Evolutionary conservation across 2,888 invertebrate genomes (phyloP), one percentile per base, ranked within the genome.

Genomic region (Tryphoninae sp.): DNA sequence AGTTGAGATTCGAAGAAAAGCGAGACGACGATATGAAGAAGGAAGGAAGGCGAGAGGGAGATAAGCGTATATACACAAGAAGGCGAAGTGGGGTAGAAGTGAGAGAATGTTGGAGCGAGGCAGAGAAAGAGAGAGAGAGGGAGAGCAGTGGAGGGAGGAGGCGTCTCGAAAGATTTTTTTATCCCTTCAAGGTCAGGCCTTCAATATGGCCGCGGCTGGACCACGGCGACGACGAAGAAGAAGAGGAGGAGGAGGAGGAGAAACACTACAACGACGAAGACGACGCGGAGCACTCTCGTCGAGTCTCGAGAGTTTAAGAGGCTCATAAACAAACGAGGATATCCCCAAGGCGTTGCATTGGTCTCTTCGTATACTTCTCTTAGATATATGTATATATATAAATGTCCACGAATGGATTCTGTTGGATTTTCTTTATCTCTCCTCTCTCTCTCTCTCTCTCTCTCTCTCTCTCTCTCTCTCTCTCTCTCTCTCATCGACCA

Each of bases 141-240:
- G 73, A 61, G 68, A 65, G 16, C 51, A 33, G 45, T 59, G 23
- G 26, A 45, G 22, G 62, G 67, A 59, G 69, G 61, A 86, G 83
- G 84, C 88, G 87, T 87, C 88, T 86, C 79, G 84, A 86, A 83
- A 85, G 84, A 86, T 87, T 87, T 89, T 89, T 89, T 89, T 88
- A 89, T 89, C 87, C 87, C 86, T 88, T 87, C 89, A 89, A 89
- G 89, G 89, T 89, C 89, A 87, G 85, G 86, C 65, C 86, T 87
- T 87, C 89, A 88, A 88, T 89, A 90, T 90, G 90, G 90, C 90
- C 87, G 89, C 86, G 84, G 83, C 85, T 88, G 89, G 89, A 88
- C 89, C 88, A 87, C 86, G 85, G 83, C 76, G 75, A 72, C 75
- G 67, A 45, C 40, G 69, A 69, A 40, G 55, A 40, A 65, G 77